These are phyloP conservation scores for Holocentrus rufus DNA, from an alignment of 2,797 vertebrate genomes.

Conservation along the genomic window DNA sequence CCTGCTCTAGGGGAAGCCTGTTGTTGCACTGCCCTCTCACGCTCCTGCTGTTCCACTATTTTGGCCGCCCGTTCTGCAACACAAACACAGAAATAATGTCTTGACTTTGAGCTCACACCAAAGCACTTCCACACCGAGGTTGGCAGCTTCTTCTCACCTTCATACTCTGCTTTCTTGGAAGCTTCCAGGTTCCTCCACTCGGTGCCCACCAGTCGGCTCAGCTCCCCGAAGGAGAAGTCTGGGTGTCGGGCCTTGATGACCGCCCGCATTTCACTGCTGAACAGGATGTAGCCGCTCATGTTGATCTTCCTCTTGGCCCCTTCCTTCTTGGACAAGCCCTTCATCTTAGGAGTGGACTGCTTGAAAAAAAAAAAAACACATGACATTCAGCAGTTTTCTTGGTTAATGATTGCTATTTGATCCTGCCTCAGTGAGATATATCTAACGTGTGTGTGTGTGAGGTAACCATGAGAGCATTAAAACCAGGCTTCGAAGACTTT, in stretches of 20 bases:
- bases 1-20: constrained; percentile 98
- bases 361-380: constrained; percentile 17
- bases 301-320: constrained; percentile 99
- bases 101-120: constrained; percentile 14
- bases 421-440: too few relatives aligned
- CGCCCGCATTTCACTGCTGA: constrained; percentile 99
- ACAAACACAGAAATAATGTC: constrained; percentile 18
- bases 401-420: neutral
- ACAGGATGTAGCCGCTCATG: constrained; percentile 99
- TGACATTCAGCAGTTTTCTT: neutral
- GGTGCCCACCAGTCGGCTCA: constrained; percentile 97
- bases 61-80: constrained; percentile 96
- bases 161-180: constrained; percentile 96
- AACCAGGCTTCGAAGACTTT: neutral
- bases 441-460: neutral
- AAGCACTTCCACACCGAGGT: neutral
- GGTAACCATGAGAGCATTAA: neutral
- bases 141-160: constrained; percentile 84
- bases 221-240: constrained; percentile 97
- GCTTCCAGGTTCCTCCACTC: constrained; percentile 98
- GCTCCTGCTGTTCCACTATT: constrained; percentile 99
- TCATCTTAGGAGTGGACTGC: constrained; percentile 95
- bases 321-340: constrained; percentile 96
- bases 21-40: constrained; percentile 92
- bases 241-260: constrained; percentile 98